phyloP scores from a whole-genome alignment of 2,113 vertebrate genomes.

The Myotis davidii region DNA sequence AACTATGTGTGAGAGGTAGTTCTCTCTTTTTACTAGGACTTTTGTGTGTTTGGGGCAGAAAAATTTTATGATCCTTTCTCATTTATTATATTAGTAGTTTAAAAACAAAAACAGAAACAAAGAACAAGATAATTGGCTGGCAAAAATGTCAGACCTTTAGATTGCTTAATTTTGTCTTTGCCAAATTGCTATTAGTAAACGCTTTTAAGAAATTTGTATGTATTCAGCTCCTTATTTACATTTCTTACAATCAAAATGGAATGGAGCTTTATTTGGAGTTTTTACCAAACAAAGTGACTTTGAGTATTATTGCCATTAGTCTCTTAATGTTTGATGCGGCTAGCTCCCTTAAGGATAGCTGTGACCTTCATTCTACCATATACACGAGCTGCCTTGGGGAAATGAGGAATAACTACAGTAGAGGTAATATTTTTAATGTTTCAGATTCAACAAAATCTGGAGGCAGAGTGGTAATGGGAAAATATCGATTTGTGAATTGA shows the following conservation, averaged over 20 bases:
- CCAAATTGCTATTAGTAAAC: background rate
- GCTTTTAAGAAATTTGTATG: background rate
- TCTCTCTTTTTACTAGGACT: background rate
- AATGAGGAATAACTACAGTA: background rate
- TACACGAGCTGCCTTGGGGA: background rate
- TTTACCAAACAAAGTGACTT: background rate
- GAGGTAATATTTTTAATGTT: slow-evolving; percentile 23
- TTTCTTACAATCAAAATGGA: background rate
- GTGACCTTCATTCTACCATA: background rate
- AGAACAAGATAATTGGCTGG: background rate
- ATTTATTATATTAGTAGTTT: slow-evolving; percentile 39
- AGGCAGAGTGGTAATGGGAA: slow-evolving; percentile 52
- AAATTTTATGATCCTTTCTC: background rate
- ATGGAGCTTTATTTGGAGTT: slow-evolving; percentile 6
- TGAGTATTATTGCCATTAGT: background rate
- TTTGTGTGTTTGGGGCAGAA: background rate
- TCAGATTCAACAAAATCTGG: slow-evolving; percentile 35
- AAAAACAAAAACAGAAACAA: background rate
- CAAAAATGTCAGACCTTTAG: background rate
- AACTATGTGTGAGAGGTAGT: background rate
- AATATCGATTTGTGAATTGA: slow-evolving; percentile 61
- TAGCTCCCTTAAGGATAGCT: background rate
- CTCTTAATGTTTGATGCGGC: background rate
- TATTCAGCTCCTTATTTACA: background rate
- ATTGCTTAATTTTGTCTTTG: slow-evolving; percentile 25